Evolutionary conservation across 2,888 invertebrate genomes (phyloP), one percentile per base, ranked within the genome.

Genomic region (Trypoxylon attenuatum): DNA sequence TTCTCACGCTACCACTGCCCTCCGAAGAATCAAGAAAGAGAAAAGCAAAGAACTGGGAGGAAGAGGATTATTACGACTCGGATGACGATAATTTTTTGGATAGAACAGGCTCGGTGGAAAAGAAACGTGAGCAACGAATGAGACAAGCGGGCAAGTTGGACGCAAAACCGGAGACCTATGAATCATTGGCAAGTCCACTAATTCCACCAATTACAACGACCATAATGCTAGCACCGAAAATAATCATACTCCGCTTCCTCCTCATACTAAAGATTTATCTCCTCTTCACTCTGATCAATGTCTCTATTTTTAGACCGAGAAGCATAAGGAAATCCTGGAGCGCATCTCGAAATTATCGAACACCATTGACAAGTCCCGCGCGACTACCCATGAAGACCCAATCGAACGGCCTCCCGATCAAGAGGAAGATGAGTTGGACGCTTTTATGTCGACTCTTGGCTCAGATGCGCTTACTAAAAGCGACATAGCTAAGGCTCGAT

Each of bases 71-170:
- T 84, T 97, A 96, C 85, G 95, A 96, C 76, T 96, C 96, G 0
- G 98, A 99, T 81, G 99, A 99, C 64, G 99, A 99, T 86, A 94
- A 94, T 18, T 99, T 95, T 88, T 90, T 97, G 53, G 99, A 99
- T 86, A 89, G 99, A 67, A 99, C 99, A 0, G 99, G 98, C 1
- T 92, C 93, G 56, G 92, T 99, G 18, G 97, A 98, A 86, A 91
- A 91, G 76, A 98, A 97, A 84, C 90, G 98, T 5, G 90, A 92
- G 76, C 90, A 91, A 60, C 89, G 97, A 55, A 95, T 95, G 92
- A 89, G 90, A 83, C 87, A 89, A 15, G 90, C 91, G 66, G 89
- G 89, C 2, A 88, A 84, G 62, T 84, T 89, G 0, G 89, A 91
- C 70, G 90, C 91, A 0, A 91, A 91, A 81, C 89, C 90, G 10